These are phyloP conservation scores for Diglossa cyanea DNA, from an alignment of 2,797 vertebrate species.

Conservation along the genomic window DNA sequence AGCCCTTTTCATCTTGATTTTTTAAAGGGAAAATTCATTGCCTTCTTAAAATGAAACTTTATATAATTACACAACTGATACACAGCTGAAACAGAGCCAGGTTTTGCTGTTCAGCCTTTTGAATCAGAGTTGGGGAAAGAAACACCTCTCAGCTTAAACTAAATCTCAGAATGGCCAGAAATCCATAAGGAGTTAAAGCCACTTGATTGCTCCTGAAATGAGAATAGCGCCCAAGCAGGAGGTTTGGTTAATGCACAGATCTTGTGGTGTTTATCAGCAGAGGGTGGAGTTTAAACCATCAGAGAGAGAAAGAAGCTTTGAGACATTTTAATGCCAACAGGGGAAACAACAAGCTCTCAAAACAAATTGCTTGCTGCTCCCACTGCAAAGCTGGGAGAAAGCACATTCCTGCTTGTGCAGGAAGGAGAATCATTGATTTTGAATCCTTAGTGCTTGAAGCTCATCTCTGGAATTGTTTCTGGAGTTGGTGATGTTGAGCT, in stretches of 20 bases:
- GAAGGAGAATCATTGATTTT: background rate
- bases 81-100: background rate
- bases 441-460: background rate
- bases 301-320: background rate
- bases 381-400: fast-evolving
- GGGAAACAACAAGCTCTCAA: background rate
- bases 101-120: background rate
- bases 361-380: background rate
- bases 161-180: background rate
- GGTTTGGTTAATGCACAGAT: background rate
- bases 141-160: background rate
- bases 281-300: background rate
- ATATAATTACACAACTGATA: background rate
- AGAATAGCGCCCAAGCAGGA: background rate
- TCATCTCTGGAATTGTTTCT: background rate
- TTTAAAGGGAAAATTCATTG: background rate
- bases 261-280: background rate
- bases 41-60: background rate
- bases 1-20: background rate
- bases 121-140: background rate
- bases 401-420: background rate
- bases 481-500: background rate
- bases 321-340: background rate
- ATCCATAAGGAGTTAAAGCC: background rate
- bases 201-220: background rate